Evolutionary conservation across 2,797 vertebrate species (phyloP), one percentile per base, ranked within the genome.

Genomic region (Channa striata): DNA sequence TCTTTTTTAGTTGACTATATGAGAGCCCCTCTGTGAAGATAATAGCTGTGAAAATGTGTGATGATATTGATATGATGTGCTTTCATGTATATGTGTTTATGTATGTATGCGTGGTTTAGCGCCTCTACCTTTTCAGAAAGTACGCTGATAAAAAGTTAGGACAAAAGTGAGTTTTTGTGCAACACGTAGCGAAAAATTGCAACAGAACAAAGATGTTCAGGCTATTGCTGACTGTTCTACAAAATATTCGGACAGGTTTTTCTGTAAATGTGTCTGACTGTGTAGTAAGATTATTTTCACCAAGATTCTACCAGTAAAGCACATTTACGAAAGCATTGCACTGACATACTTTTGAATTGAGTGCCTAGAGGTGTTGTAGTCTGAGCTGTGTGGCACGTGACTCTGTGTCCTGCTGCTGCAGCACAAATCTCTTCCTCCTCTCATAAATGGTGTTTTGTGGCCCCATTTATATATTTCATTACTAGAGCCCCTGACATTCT

Each of bases 391-490:
- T 43, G 47, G 51, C 68, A 53, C 67, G 49, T 33, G 42, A 37
- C 52, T 74, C 52, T 81, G 62, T 61, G 50, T 80, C 72, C 74
- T 82, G 80, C 81, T 71, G 67, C 64, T 69, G 66, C 80, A 75
- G 59, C 65, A 59, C 75, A 34, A 83, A 58, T 84, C 72, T 86
- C 68, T 84, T 65, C 72, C 72, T 83, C 71, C 76, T 81, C 88
- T 91, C 81, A 91, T 82, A 72, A 88, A 89, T 84, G 87, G 85
- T 92, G 82, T 92, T 90, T 87, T 93, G 83, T 90, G 92, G 93
- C 89, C 88, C 87, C 91, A 33, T 93, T 86, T 93, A 93, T 92
- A 94, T 94, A 94, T 94, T 91, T 87, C 88, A 93, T 91, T 84
- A 94, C 90, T 94, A 94, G 91, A 93, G 88, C 87, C 82, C 89